A percentile compares a stretch with the other conserved stretches of the same genome.
Evolutionary conservation across 2,888 invertebrate species (phyloP).

Genomic region (Eupithecia exiguata): DNA sequence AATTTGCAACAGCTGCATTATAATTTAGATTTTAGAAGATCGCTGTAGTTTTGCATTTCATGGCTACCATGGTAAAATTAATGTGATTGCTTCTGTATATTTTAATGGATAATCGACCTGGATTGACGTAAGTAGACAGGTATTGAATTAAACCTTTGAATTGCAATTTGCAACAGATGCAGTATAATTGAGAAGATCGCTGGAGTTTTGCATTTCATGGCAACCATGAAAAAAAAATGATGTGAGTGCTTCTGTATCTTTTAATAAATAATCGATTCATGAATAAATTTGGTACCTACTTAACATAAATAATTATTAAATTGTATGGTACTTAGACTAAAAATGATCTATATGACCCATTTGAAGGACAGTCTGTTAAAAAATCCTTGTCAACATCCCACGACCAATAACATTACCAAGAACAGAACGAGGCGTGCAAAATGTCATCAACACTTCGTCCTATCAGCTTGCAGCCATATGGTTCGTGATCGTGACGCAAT

Average conservation of each 20-base stretch:
- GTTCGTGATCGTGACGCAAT: conserved; percentile 44
- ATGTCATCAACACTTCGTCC: conserved; percentile 43
- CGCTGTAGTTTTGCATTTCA: neutral
- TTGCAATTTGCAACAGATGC: neutral
- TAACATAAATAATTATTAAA: no score
- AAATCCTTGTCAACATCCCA: conserved; percentile 13
- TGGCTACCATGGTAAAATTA: no score
- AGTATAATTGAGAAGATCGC: neutral
- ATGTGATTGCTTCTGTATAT: no score
- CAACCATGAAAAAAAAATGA: no score
- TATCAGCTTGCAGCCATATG: conserved; percentile 43
- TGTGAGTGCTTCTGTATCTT: no score
- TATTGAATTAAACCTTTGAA: neutral
- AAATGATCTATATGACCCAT: neutral
- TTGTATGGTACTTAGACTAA: no score
- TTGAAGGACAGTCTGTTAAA: neutral
- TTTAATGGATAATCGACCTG: neutral
- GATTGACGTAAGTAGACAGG: neutral
- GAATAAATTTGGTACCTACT: neutral
- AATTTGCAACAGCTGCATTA: neutral
- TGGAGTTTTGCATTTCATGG: neutral
- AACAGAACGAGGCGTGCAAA: conserved; percentile 40
- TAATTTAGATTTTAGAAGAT: neutral
- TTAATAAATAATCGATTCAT: neutral
- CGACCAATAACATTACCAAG: conserved; percentile 25